Evolutionary conservation across 2,888 invertebrate species (phyloP), one percentile per base, ranked within the genome.

Genomic region (Embidobia sp.): DNA sequence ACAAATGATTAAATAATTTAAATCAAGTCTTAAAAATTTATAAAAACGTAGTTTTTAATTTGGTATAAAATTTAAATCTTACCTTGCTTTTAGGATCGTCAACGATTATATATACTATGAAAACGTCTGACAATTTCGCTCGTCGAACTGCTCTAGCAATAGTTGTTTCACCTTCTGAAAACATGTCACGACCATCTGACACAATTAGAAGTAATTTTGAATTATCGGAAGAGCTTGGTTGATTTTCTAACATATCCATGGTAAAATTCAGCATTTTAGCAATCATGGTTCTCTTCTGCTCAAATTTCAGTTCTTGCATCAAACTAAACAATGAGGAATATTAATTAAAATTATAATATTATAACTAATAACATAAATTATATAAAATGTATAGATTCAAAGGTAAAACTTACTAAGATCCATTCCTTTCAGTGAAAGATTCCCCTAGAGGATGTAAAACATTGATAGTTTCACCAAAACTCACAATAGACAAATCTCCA

Each of bases 151-250:
- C 95, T 79, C 93, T 93, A 78, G 91, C 92, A 1, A 98, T 95
- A 72, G 91, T 92, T 0, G 93, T 93, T 83, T 94, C 93, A 0
- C 98, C 98, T 86, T 97, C 96, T 2, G 95, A 95, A 89, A 95
- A 96, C 79, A 98, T 94, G 1, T 98, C 98, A 35, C 98, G 92
- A 0, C 99, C 99, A 90, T 99, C 99, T 29, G 98, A 97, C 2
- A 99, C 93, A 6, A 99, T 93, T 10, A 99, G 92, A 79, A 99
- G 89, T 35, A 99, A 90, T 89, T 97, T 97, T 0, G 97, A 95
- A 73, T 93, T 93, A 2, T 93, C 90, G 46, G 91, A 91, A 8
- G 91, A 91, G 53, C 91, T 92, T 82, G 89, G 90, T 10, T 90
- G 86, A 79, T 90, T 91, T 73, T 91, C 92, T 61, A 94, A 92